phyloP scores from a whole-genome alignment of 2,888 invertebrate species.

The Troides aeacus region DNA sequence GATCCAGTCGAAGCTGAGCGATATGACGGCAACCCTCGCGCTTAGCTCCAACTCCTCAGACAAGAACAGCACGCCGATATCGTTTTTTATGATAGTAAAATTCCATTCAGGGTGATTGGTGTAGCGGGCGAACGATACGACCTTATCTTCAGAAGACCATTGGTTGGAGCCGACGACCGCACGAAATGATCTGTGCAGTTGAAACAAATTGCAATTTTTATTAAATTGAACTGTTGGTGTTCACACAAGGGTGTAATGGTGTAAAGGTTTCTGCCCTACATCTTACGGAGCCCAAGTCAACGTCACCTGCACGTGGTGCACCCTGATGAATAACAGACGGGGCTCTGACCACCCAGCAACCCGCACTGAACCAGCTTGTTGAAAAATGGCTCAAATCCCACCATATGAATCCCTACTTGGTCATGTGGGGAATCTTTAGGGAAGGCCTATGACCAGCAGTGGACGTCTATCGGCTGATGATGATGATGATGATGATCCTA shows the following conservation, averaged over 20 bases:
- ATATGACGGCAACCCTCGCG: slow-evolving; percentile 31
- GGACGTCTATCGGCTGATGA: background rate
- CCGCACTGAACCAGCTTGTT: too few species aligned
- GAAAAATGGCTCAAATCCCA: too few species aligned
- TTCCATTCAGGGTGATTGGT: slow-evolving; percentile 44
- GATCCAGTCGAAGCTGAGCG: slow-evolving; percentile 34
- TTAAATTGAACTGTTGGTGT: too few species aligned
- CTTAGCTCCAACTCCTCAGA: slow-evolving; percentile 26
- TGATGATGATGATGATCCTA: background rate
- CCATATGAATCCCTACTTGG: too few species aligned
- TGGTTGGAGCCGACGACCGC: slow-evolving; percentile 42
- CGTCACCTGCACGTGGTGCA: too few species aligned
- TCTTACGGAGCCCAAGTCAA: too few species aligned
- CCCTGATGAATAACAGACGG: too few species aligned
- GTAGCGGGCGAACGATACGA: slow-evolving; percentile 35
- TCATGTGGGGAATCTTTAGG: background rate
- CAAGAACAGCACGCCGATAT: slow-evolving; percentile 40
- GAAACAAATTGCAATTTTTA: too few species aligned
- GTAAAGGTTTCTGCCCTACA: too few species aligned
- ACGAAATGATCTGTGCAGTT: slow-evolving; percentile 33
- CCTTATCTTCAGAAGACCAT: slow-evolving; percentile 38
- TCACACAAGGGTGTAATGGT: too few species aligned
- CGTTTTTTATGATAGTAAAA: slow-evolving; percentile 40
- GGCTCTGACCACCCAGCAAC: too few species aligned
- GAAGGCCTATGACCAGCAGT: background rate